Conservation (phyloP, 2,113 vertebrate species). For the Oenanthe melanoleuca region DNA sequence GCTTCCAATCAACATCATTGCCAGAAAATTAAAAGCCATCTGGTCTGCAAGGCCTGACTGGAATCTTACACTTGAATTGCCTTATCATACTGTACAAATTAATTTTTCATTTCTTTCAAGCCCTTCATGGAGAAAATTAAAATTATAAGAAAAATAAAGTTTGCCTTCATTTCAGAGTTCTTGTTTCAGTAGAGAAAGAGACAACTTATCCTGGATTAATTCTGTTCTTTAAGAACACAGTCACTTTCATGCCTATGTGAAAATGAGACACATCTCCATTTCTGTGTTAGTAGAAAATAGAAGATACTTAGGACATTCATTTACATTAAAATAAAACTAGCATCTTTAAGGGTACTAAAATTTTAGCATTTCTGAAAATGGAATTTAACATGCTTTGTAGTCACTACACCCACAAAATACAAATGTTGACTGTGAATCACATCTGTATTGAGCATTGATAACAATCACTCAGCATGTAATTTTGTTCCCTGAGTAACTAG, state of each 20-base stretch:
- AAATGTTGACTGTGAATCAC: not conserved
- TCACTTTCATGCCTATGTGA: not conserved
- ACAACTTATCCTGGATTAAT: not conserved
- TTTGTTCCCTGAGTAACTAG: not conserved
- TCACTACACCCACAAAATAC: not conserved
- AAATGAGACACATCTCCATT: not conserved
- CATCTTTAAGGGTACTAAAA: not conserved
- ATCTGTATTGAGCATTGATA: not conserved
- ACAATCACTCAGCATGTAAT: not conserved
- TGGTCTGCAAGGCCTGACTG: constrained; percentile 38
- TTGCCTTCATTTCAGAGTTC: not conserved
- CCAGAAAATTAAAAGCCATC: constrained; percentile 72
- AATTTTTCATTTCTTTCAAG: constrained; percentile 53
- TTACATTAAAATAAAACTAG: constrained; percentile 36
- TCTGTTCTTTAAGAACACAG: not conserved
- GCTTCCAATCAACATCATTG: constrained; percentile 52
- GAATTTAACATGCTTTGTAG: not conserved
- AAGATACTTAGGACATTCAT: constrained; percentile 25
- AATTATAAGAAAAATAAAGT: not conserved
- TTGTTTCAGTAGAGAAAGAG: not conserved
- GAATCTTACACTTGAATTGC: constrained; percentile 52
- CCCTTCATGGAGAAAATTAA: constrained; percentile 26
- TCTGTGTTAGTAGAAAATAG: constrained; percentile 3
- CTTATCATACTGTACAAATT: constrained; percentile 47
- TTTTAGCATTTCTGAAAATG: not conserved